Evolutionary conservation across 2,888 invertebrate species (phyloP).

Genomic region (Mystacides longicornis): DNA sequence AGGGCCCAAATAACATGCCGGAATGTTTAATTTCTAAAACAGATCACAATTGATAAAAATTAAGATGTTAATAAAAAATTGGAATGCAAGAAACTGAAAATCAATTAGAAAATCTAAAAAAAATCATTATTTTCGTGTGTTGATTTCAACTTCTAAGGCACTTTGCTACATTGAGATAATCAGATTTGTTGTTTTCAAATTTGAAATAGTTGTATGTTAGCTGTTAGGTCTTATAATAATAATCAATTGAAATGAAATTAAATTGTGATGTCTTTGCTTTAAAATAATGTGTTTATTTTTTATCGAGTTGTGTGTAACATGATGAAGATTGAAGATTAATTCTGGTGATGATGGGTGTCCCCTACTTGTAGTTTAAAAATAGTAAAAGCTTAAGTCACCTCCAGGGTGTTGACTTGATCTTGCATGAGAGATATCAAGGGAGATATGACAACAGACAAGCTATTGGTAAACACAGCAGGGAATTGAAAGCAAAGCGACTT

Average conservation of each 20-base stretch:
- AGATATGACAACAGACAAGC: constrained; percentile 55
- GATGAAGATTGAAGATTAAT: too few species aligned
- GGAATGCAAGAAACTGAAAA: too few species aligned
- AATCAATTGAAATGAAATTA: too few species aligned
- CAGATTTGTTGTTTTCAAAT: too few species aligned
- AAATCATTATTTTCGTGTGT: not conserved
- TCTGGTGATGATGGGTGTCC: too few species aligned
- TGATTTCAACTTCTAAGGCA: not conserved
- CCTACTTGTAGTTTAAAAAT: not conserved
- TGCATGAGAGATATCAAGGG: constrained; percentile 67
- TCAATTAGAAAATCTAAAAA: not conserved
- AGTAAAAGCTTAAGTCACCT: constrained; percentile 29
- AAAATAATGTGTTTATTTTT: too few species aligned
- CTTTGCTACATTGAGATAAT: too few species aligned
- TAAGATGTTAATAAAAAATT: too few species aligned
- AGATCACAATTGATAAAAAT: not conserved
- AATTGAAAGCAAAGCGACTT: constrained; percentile 65
- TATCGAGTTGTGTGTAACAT: too few species aligned
- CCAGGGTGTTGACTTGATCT: constrained; percentile 57
- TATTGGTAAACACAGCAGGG: constrained; percentile 51
- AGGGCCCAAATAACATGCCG: constrained; percentile 52
- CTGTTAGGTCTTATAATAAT: too few species aligned
- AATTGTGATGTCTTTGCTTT: too few species aligned
- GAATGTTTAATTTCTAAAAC: constrained; percentile 35
- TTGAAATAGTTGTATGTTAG: too few species aligned